These are phyloP conservation scores for Deilephila elpenor DNA, from an alignment of 2,888 invertebrate genomes.

Conservation along the genomic window DNA sequence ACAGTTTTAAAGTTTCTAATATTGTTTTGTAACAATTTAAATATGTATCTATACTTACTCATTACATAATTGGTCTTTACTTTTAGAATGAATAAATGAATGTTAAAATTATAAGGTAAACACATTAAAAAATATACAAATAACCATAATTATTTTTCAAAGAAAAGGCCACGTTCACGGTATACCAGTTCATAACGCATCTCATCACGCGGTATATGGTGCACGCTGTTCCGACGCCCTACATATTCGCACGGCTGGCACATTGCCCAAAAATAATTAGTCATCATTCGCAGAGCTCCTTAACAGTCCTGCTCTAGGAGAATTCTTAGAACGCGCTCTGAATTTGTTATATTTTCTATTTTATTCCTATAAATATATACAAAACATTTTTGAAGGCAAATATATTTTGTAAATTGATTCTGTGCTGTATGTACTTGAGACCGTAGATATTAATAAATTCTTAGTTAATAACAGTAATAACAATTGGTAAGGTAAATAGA, in stretches of 20 bases:
- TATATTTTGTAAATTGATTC: too few species aligned
- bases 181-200: conserved; percentile 1
- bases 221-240: conserved; percentile 28
- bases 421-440: too few species aligned
- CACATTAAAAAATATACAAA: background rate
- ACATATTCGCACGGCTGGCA: conserved; percentile 65
- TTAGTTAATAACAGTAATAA: background rate
- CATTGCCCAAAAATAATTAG: conserved; percentile 78
- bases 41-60: too few species aligned
- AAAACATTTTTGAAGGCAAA: background rate
- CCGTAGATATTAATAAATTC: too few species aligned
- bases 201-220: conserved; percentile 18
- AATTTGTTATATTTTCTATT: background rate
- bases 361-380: background rate
- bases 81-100: too few species aligned
- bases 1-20: too few species aligned
- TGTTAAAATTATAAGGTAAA: background rate
- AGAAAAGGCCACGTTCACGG: background rate
- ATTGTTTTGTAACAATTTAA: too few species aligned
- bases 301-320: conserved; percentile 61
- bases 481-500: conserved; percentile 31
- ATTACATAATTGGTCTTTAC: too few species aligned
- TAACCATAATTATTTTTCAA: background rate
- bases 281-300: conserved; percentile 63
- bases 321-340: conserved; percentile 59